Evolutionary conservation across 1,140 invertebrate genomes (phyloP), one percentile per base, ranked within the genome.

Genomic region (Zaprionus kolodkinae): DNA sequence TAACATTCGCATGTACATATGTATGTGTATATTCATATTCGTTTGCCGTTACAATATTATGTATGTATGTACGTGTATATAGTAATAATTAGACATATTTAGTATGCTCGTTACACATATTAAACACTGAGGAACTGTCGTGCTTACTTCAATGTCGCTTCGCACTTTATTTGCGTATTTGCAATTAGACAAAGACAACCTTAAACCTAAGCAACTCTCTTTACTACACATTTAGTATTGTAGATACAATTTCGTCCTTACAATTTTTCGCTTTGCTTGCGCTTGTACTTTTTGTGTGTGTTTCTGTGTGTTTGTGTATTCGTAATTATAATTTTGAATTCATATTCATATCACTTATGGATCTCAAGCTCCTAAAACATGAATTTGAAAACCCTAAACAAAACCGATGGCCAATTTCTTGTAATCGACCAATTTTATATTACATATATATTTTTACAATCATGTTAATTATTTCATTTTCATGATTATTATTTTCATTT

Each of bases 91-190:
- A 66, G 71, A 60, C 50, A 60, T n/a, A 43, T 43, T 74, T 76
- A 76, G 54, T 73, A 72, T 73, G 56, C 63, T 80, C 56, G 40
- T 80, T 75, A 77, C 75, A 88, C 75, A 89, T 89, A 81, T 89
- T 89, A 84, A 89, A 88, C 85, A 89, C 85, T 85, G 85, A 89
- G 85, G 85, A 89, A 89, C 85, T 89, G 85, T 89, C 85, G 85
- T 89, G 85, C 85, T 89, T 89, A 79, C 74, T 89, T 89, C 81
- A 81, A 89, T 84, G 85, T 75, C 65, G 71, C 71, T 72, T 76
- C 66, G 74, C 78, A 78, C 72, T 70, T 55, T 54, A 45, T 73
- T 72, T 83, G 69, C 43, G 55, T 2, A 45, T 45, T 45, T 45
- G 40, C 40, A 45, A 43, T 69, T 75, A 61, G 64, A 78, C 75